phyloP scores from a whole-genome alignment of 2,797 vertebrate genomes.

The Sternarchorhynchus goeldii region DNA sequence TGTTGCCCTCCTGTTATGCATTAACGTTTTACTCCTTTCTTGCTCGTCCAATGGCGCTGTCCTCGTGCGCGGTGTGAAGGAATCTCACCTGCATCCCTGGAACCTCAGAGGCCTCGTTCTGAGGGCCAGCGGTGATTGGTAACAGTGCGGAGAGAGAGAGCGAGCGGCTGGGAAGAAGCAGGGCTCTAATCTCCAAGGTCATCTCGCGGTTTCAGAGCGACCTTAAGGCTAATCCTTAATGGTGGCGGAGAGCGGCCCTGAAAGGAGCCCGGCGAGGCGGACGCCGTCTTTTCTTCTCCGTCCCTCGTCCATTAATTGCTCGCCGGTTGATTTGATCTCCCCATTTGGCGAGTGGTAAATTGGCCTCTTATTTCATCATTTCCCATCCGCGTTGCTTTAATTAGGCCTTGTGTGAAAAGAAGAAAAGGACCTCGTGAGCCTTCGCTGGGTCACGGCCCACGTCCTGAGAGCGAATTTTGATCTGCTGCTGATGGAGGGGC shows the following conservation, averaged over 20 bases:
- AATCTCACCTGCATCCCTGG: not conserved
- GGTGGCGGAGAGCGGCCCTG: constrained; percentile 67
- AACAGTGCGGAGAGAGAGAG: constrained; percentile 20
- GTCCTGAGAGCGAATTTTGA: constrained; percentile 73
- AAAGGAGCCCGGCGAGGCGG: constrained; percentile 60
- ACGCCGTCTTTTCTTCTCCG: constrained; percentile 69
- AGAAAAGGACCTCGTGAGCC: constrained; percentile 67
- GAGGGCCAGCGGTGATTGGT: constrained; percentile 38
- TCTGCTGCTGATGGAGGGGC: constrained; percentile 69
- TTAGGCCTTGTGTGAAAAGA: constrained; percentile 72
- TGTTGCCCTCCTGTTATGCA: constrained; percentile 17
- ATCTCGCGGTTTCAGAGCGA: constrained; percentile 69
- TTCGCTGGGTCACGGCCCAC: constrained; percentile 67
- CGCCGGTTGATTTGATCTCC: constrained; percentile 80
- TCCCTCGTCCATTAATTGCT: constrained; percentile 76
- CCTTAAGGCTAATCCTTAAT: constrained; percentile 79
- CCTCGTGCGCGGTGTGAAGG: not conserved
- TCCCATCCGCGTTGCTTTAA: constrained; percentile 77
- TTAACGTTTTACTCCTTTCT: constrained; percentile 37
- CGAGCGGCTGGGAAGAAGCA: constrained; percentile 16
- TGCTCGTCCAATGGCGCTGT: constrained; percentile 7
- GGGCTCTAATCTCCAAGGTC: constrained; percentile 78
- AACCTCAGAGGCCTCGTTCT: constrained; percentile 37
- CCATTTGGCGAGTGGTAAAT: constrained; percentile 75
- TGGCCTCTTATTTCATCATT: constrained; percentile 80